These are phyloP conservation scores for Drosophila diplacantha DNA, from an alignment of 2,888 invertebrate species.

Conservation along the genomic window DNA sequence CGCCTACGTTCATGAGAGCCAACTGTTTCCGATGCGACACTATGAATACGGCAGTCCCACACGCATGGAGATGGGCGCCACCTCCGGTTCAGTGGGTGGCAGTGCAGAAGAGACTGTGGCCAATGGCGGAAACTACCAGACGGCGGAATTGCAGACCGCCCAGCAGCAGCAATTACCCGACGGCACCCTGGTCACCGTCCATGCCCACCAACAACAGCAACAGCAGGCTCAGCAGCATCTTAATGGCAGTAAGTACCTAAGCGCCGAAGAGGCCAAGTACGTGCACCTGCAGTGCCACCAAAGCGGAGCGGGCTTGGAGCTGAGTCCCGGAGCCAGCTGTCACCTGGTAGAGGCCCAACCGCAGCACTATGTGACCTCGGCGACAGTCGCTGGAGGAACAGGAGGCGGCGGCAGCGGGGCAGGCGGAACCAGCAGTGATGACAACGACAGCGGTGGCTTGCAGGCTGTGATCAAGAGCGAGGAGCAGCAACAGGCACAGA, in stretches of 20 bases:
- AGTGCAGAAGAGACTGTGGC: slow-evolving; percentile 77
- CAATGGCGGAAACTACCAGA: slow-evolving; percentile 66
- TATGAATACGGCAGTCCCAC: slow-evolving; percentile 78
- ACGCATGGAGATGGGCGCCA: slow-evolving; percentile 73
- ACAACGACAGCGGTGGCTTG: slow-evolving; percentile 71
- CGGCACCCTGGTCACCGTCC: slow-evolving; percentile 63
- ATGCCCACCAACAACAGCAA: slow-evolving; percentile 56
- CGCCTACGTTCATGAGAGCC: slow-evolving; percentile 84
- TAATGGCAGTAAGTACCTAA: slow-evolving; percentile 76
- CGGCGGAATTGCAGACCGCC: slow-evolving; percentile 55
- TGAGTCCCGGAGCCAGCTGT: slow-evolving; percentile 60
- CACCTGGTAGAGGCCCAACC: slow-evolving; percentile 68
- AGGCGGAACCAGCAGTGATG: slow-evolving; percentile 53
- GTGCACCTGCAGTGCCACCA: slow-evolving; percentile 66
- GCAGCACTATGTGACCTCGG: slow-evolving; percentile 58
- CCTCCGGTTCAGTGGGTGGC: slow-evolving; percentile 75
- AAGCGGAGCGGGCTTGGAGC: slow-evolving; percentile 64
- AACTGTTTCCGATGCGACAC: slow-evolving; percentile 83
- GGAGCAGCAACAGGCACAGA: slow-evolving; percentile 75
- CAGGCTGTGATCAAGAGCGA: slow-evolving; percentile 78
- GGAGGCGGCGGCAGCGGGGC: slow-evolving; percentile 20
- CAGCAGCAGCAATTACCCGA: slow-evolving; percentile 51
- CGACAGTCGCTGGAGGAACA: slow-evolving; percentile 20
- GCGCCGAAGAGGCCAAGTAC: slow-evolving; percentile 76
- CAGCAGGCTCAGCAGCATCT: slow-evolving; percentile 56